phyloP scores from a whole-genome alignment of 2,797 vertebrate species.

The Phoebastria nigripes region DNA sequence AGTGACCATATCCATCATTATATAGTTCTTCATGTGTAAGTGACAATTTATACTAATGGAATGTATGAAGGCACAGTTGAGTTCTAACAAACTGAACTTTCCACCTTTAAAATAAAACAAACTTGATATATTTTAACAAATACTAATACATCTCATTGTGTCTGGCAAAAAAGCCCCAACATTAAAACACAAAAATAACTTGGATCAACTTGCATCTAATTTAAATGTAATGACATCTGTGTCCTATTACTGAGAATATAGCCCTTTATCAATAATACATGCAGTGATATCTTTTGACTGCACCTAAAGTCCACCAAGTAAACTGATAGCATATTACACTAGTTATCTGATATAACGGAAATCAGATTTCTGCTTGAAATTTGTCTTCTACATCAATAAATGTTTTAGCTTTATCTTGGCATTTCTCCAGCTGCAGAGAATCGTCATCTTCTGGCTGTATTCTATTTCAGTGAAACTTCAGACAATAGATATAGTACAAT shows the following conservation, averaged over 20 bases:
- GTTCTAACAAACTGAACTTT: background rate
- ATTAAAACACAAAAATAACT: background rate
- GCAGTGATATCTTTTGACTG: background rate
- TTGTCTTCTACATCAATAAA: background rate
- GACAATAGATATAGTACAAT: background rate
- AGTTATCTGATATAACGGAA: background rate
- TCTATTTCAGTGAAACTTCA: background rate
- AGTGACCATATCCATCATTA: background rate
- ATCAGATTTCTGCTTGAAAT: background rate
- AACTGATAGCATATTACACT: background rate
- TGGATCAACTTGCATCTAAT: background rate
- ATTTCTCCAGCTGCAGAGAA: constrained; percentile 5
- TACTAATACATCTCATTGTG: background rate
- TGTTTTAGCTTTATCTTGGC: background rate
- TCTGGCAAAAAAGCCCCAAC: background rate
- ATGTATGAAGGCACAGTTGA: background rate
- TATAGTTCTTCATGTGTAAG: background rate
- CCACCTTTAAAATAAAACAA: background rate
- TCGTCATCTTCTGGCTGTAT: background rate
- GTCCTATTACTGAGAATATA: background rate
- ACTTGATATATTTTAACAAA: background rate
- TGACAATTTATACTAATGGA: background rate
- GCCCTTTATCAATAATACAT: background rate
- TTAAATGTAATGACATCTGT: background rate
- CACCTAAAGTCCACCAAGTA: background rate